A percentile compares a stretch with the other conserved stretches of the same genome.
Evolutionary conservation across 2,113 vertebrate species (phyloP).

Genomic region (Leptobrachium leishanense): DNA sequence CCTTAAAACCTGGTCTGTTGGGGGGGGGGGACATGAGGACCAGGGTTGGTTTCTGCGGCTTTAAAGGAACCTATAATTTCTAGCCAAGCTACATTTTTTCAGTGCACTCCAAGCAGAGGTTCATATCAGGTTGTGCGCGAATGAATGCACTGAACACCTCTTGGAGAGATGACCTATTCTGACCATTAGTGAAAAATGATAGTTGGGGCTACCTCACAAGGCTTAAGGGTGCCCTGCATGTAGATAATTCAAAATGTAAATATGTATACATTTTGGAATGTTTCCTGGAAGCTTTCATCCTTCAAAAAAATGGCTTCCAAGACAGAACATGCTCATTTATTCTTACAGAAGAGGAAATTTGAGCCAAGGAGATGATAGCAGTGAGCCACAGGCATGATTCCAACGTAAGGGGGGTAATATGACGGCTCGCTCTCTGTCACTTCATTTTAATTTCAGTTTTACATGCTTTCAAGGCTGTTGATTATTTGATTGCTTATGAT

Average conservation of each 20-base stretch:
- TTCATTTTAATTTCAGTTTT: background rate
- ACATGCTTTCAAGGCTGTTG: background rate
- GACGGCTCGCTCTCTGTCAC: background rate
- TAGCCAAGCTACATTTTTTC: too few species aligned
- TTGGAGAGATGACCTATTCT: too few species aligned
- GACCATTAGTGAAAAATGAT: too few species aligned
- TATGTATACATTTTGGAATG: conserved; percentile 11
- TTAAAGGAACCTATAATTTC: too few species aligned
- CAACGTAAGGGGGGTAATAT: background rate
- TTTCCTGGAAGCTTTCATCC: conserved; percentile 7
- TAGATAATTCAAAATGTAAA: background rate
- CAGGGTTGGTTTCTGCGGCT: too few species aligned
- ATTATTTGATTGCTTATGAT: background rate
- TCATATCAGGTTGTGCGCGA: too few species aligned
- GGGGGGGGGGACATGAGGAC: too few species aligned
- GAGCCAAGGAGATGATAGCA: background rate
- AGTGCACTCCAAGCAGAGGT: too few species aligned
- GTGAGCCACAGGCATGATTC: background rate
- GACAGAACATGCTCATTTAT: background rate
- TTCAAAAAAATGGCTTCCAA: background rate
- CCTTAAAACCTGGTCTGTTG: too few species aligned
- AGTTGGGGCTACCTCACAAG: too few species aligned
- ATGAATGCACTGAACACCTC: too few species aligned
- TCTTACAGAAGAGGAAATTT: background rate
- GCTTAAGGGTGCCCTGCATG: background rate